Base-by-base conservation (phyloP, 1,140 invertebrate species). In the Neodiprion fabricii region DNA sequence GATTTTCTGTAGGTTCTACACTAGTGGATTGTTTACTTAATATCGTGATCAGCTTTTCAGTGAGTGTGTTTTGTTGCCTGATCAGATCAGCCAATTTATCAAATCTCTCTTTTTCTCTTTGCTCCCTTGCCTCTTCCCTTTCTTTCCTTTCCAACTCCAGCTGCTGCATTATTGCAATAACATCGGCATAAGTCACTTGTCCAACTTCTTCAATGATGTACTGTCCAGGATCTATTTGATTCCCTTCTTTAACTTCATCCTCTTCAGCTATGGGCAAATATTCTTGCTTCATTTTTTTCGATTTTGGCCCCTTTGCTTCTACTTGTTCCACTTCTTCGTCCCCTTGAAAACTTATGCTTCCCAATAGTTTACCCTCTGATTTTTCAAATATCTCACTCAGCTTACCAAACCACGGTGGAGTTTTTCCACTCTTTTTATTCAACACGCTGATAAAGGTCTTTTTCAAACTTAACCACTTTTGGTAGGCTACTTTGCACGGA, bases 71-170 rank as follows among this genome's bases (percentile, higher is more conserved):
- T 9, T 61, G 53, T 61, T 61, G 53, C 53, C 53, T 61, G 53
- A 61, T 61, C 11, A 61, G 53, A 61, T 61, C 53, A 61, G 53
- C 53, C 53, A 61, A 17, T 61, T 61, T 61, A 17, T 61, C 53
- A 17, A 61, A 61, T 61, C 53, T 61, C 8, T 61, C 53, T 17
- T 61, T 61, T 61, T 61, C 53, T 17, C 53, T 61, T 17, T 61
- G 11, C n/a, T 61, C 53, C n/a, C 53, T 61, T 12, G 53, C 53
- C 53, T 61, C 53, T 17, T 61, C 53, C n/a, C 53, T 61, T 12
- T 61, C 53, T 61, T 17, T 12, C 9, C 53, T 7, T 61, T 61
- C 53, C 11, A 61, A 12, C 53, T 61, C 53, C 4, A 61, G 53
- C 9, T 61, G 53, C n/a, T 61, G 53, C 53, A 61, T 61, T 12